Evolutionary conservation across 2,797 vertebrate genomes (phyloP).

Genomic region (Megalops cyprinoides): DNA sequence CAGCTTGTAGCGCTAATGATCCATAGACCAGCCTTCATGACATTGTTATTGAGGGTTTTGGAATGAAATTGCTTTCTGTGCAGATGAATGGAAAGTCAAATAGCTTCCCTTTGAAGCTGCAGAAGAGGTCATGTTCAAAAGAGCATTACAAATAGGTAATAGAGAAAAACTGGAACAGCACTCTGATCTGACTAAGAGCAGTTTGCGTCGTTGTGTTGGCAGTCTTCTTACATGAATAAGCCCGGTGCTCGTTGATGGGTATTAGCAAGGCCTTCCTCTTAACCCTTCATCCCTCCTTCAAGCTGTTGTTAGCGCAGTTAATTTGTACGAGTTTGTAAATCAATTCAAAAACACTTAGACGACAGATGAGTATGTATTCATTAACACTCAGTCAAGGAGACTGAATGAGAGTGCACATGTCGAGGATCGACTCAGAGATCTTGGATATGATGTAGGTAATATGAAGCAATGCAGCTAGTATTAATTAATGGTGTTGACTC

Average conservation of each 20-base stretch:
- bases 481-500: no score
- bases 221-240: neutral
- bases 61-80: constrained; percentile 47
- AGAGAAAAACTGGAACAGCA: neutral
- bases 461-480: neutral
- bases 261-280: neutral
- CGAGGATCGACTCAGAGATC: neutral
- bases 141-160: constrained; percentile 26
- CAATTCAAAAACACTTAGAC: neutral
- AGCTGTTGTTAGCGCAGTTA: neutral
- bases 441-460: neutral
- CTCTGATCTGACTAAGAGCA: neutral
- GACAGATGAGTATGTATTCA: neutral
- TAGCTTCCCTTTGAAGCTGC: constrained; percentile 58
- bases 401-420: neutral
- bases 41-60: constrained; percentile 30
- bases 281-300: neutral
- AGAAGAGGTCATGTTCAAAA: constrained; percentile 57
- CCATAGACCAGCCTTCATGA: constrained; percentile 43
- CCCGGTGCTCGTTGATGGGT: neutral
- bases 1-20: constrained; percentile 50
- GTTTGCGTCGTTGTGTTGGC: neutral
- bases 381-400: neutral
- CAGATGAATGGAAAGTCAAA: constrained; percentile 59
- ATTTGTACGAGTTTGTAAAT: neutral